phyloP scores from a whole-genome alignment of 2,113 vertebrate genomes.

The Pitta sordida region DNA sequence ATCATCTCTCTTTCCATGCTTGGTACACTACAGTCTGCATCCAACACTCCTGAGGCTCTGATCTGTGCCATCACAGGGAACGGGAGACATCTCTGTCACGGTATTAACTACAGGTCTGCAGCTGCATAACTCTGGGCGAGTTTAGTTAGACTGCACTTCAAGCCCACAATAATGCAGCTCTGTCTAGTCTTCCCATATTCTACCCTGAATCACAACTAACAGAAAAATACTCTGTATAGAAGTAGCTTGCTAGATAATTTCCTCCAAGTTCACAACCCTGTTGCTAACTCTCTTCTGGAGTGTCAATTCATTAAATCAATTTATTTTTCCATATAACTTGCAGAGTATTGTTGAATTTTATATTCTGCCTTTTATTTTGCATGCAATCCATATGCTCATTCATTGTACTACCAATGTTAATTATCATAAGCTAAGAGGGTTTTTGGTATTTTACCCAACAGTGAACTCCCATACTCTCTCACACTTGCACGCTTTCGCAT shows the following conservation, averaged over 20 bases:
- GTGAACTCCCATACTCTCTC: not conserved
- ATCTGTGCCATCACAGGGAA: not conserved
- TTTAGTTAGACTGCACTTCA: not conserved
- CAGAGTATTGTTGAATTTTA: not conserved
- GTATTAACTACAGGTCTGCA: not conserved
- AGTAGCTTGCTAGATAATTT: not conserved
- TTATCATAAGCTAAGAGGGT: not conserved
- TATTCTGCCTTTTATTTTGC: not conserved
- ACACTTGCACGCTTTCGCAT: not conserved
- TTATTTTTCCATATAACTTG: not conserved
- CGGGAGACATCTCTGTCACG: not conserved
- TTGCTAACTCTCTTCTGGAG: not conserved
- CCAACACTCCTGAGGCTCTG: not conserved
- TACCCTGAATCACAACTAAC: not conserved
- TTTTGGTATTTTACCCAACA: not conserved
- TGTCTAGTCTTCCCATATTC: not conserved
- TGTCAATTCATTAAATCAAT: not conserved
- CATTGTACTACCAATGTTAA: not conserved
- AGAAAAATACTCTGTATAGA: not conserved
- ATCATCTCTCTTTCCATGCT: not conserved
- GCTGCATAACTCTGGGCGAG: not conserved
- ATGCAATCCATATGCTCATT: not conserved
- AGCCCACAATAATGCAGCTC: not conserved
- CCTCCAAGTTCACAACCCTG: not conserved
- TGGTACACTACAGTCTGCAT: not conserved